Evolutionary conservation across 2,113 vertebrate species (phyloP).

Genomic region (Bubo scandiacus): DNA sequence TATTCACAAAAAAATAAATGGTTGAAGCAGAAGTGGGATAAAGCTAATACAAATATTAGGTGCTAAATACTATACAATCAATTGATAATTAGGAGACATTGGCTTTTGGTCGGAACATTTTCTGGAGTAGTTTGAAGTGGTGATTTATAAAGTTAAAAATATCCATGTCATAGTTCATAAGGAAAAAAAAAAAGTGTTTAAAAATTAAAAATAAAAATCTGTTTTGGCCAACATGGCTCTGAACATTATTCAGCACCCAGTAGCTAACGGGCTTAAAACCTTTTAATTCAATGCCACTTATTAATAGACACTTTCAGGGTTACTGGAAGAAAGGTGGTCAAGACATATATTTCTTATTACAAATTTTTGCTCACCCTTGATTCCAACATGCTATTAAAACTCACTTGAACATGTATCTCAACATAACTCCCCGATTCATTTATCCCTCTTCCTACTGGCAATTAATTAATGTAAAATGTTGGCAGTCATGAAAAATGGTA

Average conservation of each 20-base stretch:
- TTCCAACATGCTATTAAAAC: neutral
- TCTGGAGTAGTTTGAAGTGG: neutral
- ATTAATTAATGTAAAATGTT: neutral
- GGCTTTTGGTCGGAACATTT: neutral
- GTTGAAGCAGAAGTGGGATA: neutral
- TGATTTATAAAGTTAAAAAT: neutral
- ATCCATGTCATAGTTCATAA: neutral
- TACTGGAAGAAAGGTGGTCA: neutral
- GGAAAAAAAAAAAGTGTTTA: neutral
- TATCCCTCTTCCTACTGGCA: neutral
- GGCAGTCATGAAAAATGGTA: slow-evolving; percentile 45
- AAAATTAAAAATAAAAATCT: neutral
- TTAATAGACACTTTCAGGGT: neutral
- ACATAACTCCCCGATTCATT: neutral
- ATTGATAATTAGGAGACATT: neutral
- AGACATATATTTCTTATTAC: neutral
- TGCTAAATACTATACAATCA: neutral
- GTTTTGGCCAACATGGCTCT: neutral
- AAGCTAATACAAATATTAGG: neutral
- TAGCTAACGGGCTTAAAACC: neutral
- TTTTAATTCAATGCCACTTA: neutral
- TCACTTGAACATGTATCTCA: neutral
- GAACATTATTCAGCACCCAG: neutral
- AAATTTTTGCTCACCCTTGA: neutral
- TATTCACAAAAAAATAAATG: neutral